Evolutionary conservation across 2,113 vertebrate species (phyloP).

Genomic region (Paratilapia polleni): DNA sequence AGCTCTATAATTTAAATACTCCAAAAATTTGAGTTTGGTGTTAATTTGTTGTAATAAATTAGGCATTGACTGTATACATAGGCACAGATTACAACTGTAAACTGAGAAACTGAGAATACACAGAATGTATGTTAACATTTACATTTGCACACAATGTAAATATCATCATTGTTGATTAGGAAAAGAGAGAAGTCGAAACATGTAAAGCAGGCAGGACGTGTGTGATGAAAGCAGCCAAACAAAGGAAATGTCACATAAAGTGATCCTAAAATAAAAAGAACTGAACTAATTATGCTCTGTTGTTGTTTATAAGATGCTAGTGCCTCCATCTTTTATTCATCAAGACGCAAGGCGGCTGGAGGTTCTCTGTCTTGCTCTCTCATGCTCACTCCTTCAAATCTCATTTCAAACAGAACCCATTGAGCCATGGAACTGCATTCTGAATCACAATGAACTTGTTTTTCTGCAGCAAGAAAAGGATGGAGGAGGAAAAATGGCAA

Average conservation of each 20-base stretch:
- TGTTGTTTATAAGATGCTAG: slow-evolving; percentile 73
- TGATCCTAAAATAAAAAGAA: slow-evolving; percentile 74
- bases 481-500: slow-evolving; percentile 19
- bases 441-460: slow-evolving; percentile 80
- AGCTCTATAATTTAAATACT: background rate
- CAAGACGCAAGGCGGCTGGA: slow-evolving; percentile 55
- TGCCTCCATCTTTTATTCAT: slow-evolving; percentile 81
- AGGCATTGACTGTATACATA: background rate
- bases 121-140: slow-evolving; percentile 26
- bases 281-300: slow-evolving; percentile 74
- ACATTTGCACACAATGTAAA: slow-evolving; percentile 43
- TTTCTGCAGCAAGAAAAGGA: slow-evolving; percentile 41
- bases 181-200: slow-evolving; percentile 35
- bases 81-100: background rate
- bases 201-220: slow-evolving; percentile 35
- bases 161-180: slow-evolving; percentile 47
- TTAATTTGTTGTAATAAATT: background rate
- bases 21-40: background rate
- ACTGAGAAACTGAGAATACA: background rate
- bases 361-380: slow-evolving; percentile 66
- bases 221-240: slow-evolving; percentile 61
- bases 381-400: slow-evolving; percentile 70
- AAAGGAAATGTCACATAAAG: slow-evolving; percentile 73
- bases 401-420: slow-evolving; percentile 78
- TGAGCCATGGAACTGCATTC: slow-evolving; percentile 67